phyloP scores from a whole-genome alignment of 2,797 vertebrate species.

The Spea hammondii region DNA sequence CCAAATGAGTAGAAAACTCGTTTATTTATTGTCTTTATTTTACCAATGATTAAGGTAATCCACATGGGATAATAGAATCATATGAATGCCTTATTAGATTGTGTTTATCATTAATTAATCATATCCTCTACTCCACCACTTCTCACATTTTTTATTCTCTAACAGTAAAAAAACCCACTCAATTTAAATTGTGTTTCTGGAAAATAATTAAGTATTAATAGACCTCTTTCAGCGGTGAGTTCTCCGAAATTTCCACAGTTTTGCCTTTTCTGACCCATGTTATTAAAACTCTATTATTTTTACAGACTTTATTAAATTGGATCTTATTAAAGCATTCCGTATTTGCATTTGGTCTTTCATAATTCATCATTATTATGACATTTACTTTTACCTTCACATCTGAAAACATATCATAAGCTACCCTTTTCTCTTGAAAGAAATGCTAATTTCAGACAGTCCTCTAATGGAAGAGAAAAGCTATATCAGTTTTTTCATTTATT shows the following conservation, averaged over 20 bases:
- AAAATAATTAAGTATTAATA: constrained; percentile 86
- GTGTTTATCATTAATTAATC: constrained; percentile 46
- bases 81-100: constrained; percentile 15
- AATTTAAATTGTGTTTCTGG: constrained; percentile 82
- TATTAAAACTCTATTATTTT: constrained; percentile 88
- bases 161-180: constrained; percentile 56
- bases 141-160: constrained; percentile 35
- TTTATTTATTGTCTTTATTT: constrained; percentile 38
- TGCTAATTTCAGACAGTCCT: constrained; percentile 99
- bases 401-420: constrained; percentile 94
- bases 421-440: constrained; percentile 99
- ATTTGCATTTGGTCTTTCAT: constrained; percentile 99
- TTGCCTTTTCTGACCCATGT: constrained; percentile 83
- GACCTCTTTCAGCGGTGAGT: constrained; percentile 77
- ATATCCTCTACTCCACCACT: constrained; percentile 11
- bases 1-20: background rate
- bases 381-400: constrained; percentile 98
- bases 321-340: constrained; percentile 98
- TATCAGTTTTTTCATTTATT: constrained; percentile 97
- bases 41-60: constrained; percentile 23
- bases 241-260: constrained; percentile 79
- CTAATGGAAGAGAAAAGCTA: constrained; percentile 99
- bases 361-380: constrained; percentile 99
- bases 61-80: constrained; percentile 17
- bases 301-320: constrained; percentile 99